These are phyloP conservation scores for Danio choprae DNA, from an alignment of 2,797 vertebrate species.

Conservation along the genomic window DNA sequence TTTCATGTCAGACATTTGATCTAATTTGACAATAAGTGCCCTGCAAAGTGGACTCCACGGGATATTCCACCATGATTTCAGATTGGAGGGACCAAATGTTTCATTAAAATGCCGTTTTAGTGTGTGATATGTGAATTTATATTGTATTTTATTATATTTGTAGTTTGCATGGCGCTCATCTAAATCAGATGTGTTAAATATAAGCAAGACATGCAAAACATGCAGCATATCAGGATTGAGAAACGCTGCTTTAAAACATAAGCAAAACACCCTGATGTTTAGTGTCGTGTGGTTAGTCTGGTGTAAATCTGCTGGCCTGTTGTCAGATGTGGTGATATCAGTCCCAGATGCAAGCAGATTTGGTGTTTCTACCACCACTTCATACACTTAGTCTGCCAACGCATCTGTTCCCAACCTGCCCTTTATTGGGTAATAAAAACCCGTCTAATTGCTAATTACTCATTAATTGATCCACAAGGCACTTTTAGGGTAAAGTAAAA, in stretches of 20 bases:
- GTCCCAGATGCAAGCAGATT: conserved; percentile 63
- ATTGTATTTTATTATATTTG: too few species aligned
- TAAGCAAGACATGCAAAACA: too few species aligned
- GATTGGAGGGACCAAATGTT: too few species aligned
- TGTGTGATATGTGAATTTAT: too few species aligned
- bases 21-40: too few species aligned
- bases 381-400: conserved; percentile 56
- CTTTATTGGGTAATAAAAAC: conserved; percentile 56
- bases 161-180: too few species aligned
- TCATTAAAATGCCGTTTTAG: too few species aligned
- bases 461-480: conserved; percentile 48
- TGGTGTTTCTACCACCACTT: conserved; percentile 63
- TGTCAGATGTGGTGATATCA: conserved; percentile 19
- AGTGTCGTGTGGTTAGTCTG: background rate
- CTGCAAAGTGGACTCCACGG: too few species aligned
- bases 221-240: too few species aligned
- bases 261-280: background rate
- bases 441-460: conserved; percentile 61
- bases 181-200: too few species aligned
- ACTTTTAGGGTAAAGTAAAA: conserved; percentile 60
- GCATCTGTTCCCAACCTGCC: conserved; percentile 62
- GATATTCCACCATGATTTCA: too few species aligned
- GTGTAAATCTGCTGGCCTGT: conserved; percentile 7
- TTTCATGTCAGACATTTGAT: too few species aligned
- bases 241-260: background rate